These are phyloP conservation scores for Phanerotoma sp. DNA, from an alignment of 2,888 invertebrate species.

Conservation along the genomic window DNA sequence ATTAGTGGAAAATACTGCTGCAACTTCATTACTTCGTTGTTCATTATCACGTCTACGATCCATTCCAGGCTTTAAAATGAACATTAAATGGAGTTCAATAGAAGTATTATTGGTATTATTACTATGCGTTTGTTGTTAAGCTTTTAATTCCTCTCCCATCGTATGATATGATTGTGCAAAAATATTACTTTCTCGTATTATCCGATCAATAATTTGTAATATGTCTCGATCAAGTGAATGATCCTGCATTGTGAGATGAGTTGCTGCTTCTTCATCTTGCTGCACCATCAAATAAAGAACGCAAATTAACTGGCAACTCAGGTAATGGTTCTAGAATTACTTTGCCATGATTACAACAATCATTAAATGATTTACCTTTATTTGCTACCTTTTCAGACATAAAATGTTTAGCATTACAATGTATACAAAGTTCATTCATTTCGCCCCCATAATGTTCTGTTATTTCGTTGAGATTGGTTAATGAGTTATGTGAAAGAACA, in stretches of 20 bases:
- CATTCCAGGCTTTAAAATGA: neutral
- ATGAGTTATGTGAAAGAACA: too few relatives aligned
- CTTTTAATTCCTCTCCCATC: conserved; percentile 15
- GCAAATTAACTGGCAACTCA: conserved; percentile 14
- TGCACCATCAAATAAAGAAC: conserved; percentile 15
- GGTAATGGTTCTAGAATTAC: conserved; percentile 11
- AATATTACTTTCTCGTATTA: conserved; percentile 18
- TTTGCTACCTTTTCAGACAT: conserved; percentile 7
- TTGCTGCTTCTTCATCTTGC: neutral
- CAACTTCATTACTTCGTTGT: conserved; percentile 7
- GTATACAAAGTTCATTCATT: conserved; percentile 17
- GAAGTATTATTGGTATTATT: too few relatives aligned
- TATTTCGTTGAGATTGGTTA: neutral
- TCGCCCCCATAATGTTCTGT: conserved; percentile 21
- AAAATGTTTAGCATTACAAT: conserved; percentile 25
- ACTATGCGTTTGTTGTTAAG: neutral
- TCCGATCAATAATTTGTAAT: conserved; percentile 2
- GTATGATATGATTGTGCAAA: conserved; percentile 13
- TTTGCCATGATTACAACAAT: conserved; percentile 27
- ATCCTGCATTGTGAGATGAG: neutral
- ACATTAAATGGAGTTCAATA: neutral
- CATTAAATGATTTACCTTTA: conserved; percentile 22
- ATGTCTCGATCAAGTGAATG: conserved; percentile 1
- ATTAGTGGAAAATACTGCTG: conserved; percentile 27
- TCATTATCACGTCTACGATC: conserved; percentile 4